phyloP scores from a whole-genome alignment of 2,113 vertebrate species.

The Thalassarche chlororhynchos region DNA sequence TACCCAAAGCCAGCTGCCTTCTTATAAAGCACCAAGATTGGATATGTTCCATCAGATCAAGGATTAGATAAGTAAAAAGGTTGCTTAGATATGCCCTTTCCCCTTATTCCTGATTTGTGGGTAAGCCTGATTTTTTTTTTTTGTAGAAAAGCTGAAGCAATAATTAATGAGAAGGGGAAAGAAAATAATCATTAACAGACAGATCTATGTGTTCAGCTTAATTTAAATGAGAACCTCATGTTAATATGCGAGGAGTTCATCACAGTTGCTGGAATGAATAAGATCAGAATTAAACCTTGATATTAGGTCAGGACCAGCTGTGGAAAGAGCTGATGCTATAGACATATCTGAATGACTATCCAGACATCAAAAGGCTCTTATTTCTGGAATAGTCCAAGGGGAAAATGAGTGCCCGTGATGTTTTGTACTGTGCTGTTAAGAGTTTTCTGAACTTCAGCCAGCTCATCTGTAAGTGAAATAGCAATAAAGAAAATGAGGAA shows the following conservation, averaged over 20 bases:
- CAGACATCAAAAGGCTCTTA: not conserved
- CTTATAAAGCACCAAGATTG: not conserved
- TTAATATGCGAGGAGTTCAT: not conserved
- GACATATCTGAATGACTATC: not conserved
- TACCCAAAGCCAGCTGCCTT: not conserved
- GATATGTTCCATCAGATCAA: not conserved
- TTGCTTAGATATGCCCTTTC: not conserved
- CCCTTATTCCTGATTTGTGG: not conserved
- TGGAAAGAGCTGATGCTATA: not conserved
- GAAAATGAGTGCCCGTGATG: not conserved
- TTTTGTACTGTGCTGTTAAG: not conserved
- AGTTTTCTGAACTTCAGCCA: not conserved
- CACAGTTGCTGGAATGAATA: not conserved
- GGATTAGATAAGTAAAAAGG: not conserved
- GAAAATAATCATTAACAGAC: not conserved
- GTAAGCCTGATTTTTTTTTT: not conserved
- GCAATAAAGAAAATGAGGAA: not conserved
- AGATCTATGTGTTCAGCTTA: not conserved
- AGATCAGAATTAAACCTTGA: not conserved
- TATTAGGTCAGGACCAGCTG: not conserved
- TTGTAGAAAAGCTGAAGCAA: not conserved
- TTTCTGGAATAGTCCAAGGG: not conserved
- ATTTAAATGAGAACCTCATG: not conserved
- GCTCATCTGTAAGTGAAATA: slow-evolving; percentile 17
- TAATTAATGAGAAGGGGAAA: not conserved